Conservation (phyloP, 2,888 invertebrate genomes). For the Parasteatoda lunata region DNA sequence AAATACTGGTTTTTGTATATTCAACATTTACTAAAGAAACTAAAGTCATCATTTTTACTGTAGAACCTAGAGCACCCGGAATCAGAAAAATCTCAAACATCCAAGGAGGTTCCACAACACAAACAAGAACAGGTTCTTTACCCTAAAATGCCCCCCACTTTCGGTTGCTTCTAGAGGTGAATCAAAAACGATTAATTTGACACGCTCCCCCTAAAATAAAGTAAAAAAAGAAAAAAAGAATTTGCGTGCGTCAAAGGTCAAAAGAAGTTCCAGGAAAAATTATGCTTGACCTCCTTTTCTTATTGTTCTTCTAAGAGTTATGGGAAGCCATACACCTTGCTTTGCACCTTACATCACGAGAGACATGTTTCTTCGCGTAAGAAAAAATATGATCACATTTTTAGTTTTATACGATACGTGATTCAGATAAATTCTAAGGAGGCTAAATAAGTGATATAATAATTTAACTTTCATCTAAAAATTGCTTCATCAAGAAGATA, state of each 20-base stretch:
- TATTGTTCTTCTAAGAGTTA: slow-evolving; percentile 14
- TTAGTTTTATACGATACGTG: too few relatives aligned
- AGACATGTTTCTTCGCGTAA: too few relatives aligned
- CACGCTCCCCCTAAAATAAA: slow-evolving; percentile 1
- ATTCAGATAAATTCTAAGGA: too few relatives aligned
- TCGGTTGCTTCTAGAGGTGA: neutral
- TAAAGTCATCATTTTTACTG: too few relatives aligned
- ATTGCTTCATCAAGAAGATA: too few relatives aligned
- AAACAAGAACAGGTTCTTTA: slow-evolving; percentile 48
- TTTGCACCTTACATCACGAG: neutral
- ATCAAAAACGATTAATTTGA: neutral
- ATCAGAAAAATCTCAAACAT: too few relatives aligned
- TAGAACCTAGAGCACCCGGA: too few relatives aligned
- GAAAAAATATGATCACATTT: too few relatives aligned
- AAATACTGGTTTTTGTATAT: too few relatives aligned
- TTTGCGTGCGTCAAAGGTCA: slow-evolving; percentile 7
- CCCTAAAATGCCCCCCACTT: slow-evolving; percentile 6
- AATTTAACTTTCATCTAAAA: too few relatives aligned
- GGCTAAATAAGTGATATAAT: too few relatives aligned
- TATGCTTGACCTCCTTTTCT: neutral
- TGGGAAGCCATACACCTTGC: neutral
- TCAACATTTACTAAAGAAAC: too few relatives aligned
- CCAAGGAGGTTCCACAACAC: neutral
- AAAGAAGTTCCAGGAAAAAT: slow-evolving; percentile 8
- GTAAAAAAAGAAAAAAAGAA: neutral